A percentile compares a stretch with the other conserved stretches of the same genome.
These are phyloP conservation scores for Montipora sp. DNA, from an alignment of 64 coral and sea anemone genomes.

Conservation along the genomic window DNA sequence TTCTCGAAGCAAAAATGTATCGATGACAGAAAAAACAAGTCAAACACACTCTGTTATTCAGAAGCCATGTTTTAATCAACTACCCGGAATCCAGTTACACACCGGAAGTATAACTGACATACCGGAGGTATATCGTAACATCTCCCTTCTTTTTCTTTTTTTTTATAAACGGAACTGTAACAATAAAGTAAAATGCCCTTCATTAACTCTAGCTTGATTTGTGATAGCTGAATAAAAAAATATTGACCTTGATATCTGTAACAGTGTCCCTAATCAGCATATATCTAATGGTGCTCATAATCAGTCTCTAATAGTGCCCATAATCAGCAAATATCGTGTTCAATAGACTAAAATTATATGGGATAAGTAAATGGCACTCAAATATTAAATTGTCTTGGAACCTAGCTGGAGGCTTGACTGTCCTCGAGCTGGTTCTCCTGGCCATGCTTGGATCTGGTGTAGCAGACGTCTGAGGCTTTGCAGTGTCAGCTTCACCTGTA, in stretches of 20 bases:
- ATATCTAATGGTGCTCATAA: too few relatives aligned
- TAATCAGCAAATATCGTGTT: neutral
- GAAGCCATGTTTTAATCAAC: too few relatives aligned
- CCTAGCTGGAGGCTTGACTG: conserved; percentile 9
- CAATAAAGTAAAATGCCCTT: neutral
- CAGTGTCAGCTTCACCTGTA: neutral
- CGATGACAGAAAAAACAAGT: too few relatives aligned
- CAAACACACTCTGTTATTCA: too few relatives aligned
- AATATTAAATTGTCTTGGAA: conserved; percentile 2
- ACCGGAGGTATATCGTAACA: too few relatives aligned
- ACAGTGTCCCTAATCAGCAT: too few relatives aligned
- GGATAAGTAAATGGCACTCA: neutral
- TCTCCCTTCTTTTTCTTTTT: too few relatives aligned
- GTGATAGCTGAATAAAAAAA: neutral
- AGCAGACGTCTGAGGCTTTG: neutral
- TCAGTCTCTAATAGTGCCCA: neutral
- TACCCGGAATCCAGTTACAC: too few relatives aligned
- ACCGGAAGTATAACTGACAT: too few relatives aligned
- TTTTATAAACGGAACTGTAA: neutral
- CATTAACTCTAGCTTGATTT: neutral
- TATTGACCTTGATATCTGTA: neutral
- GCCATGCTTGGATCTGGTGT: neutral
- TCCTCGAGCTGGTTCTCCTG: neutral
- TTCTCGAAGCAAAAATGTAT: too few relatives aligned
- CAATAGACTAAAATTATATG: neutral